A percentile compares a stretch with the other conserved stretches of the same genome.
Evolutionary conservation across 2,888 invertebrate genomes (phyloP).

Genomic region (Tipula vernalis): DNA sequence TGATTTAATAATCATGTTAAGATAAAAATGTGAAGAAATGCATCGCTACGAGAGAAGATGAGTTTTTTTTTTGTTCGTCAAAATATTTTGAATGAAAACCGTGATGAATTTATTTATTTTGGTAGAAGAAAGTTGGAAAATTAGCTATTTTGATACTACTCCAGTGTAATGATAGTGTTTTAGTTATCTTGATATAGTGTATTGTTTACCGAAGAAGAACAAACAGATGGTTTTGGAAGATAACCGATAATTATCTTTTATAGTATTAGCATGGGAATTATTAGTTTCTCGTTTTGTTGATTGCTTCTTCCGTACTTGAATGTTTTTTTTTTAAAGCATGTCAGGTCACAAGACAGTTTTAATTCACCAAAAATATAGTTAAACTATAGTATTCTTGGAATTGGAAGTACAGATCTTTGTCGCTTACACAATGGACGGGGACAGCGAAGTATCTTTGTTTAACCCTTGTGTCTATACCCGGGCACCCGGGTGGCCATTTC

Average conservation of each 20-base stretch:
- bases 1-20: conserved; percentile 4
- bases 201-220: neutral
- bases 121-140: neutral
- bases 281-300: neutral
- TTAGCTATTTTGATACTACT: neutral
- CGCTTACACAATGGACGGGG: too few relatives aligned
- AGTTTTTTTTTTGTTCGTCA: neutral
- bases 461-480: too few relatives aligned
- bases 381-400: neutral
- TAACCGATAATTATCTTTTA: neutral
- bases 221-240: neutral
- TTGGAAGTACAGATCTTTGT: too few relatives aligned
- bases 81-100: conserved; percentile 4
- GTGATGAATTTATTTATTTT: neutral
- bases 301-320: neutral
- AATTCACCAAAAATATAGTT: neutral
- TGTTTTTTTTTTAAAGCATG: neutral
- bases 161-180: neutral
- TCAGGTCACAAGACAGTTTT: neutral
- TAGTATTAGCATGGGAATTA: neutral
- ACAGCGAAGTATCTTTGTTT: too few relatives aligned
- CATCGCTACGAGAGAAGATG: neutral
- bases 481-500: too few relatives aligned
- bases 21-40: neutral
- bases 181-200: neutral